Evolutionary conservation across 2,888 invertebrate species (phyloP).

Genomic region (Synergus japonicus): DNA sequence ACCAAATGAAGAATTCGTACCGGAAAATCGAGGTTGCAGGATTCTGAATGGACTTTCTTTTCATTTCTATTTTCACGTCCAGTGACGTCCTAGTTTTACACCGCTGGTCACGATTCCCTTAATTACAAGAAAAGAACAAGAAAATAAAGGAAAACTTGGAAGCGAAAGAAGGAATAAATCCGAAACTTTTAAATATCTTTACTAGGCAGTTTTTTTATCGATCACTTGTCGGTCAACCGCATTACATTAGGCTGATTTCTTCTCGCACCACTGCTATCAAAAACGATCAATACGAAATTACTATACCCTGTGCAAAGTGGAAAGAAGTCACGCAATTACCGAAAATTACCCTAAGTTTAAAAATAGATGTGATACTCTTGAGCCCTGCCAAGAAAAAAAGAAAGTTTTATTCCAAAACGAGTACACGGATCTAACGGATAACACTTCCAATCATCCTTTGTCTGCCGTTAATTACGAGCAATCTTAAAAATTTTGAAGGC

Average conservation of each 20-base stretch:
- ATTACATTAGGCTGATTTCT: conserved; percentile 60
- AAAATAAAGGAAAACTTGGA: background rate
- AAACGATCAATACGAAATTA: conserved; percentile 35
- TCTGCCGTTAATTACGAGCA: conserved; percentile 13
- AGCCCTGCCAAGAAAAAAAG: conserved; percentile 27
- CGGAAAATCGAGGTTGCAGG: conserved; percentile 6
- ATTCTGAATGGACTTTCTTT: conserved; percentile 28
- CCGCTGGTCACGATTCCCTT: background rate
- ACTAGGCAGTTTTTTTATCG: conserved; percentile 53
- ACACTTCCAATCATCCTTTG: conserved; percentile 11
- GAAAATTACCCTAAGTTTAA: conserved; percentile 37
- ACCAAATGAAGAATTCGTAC: background rate
- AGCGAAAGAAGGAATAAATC: background rate
- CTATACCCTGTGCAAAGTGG: conserved; percentile 21
- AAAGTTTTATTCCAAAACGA: conserved; percentile 5
- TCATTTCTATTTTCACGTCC: conserved; percentile 12
- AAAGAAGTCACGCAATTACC: conserved; percentile 38
- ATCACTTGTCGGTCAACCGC: conserved; percentile 58
- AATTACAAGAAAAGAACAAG: background rate
- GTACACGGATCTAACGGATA: conserved; percentile 18
- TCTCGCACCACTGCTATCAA: conserved; percentile 25
- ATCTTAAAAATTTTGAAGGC: background rate
- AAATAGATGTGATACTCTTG: conserved; percentile 23
- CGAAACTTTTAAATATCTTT: background rate
- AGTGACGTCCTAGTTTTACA: conserved; percentile 8